Evolutionary conservation across 1,140 invertebrate species (phyloP), one percentile per base, ranked within the genome.

Genomic region (Babylonia areolata): DNA sequence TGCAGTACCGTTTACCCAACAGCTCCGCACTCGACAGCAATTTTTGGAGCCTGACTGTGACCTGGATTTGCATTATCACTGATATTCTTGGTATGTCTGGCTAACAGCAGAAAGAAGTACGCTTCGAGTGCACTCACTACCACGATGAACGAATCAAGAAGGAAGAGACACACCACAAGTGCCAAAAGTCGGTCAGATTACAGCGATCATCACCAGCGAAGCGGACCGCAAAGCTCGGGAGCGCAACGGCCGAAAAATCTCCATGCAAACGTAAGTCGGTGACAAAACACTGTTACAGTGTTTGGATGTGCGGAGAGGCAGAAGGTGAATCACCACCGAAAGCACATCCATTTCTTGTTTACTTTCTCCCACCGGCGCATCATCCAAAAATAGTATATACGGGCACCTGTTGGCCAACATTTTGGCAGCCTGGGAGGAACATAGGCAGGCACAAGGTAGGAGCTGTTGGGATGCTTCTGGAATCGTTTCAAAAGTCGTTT

Each of bases 121-220:
- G 88, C 87, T 84, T 90, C 84, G 84, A 77, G 51, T 85, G 85
- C 87, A 87, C 83, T 85, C 77, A 77, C 77, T 83, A 85, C 39
- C 85, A 89, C 80, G 37, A 92, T 92, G 92, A 92, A 91, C 86
- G 92, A 92, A 86, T 87, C 88, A 64, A 88, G 91, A 85, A 90
- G 90, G 84, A 92, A 92, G 86, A 87, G 91, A 75, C 87, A 91
- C 83, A 75, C 81, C 35, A 77, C 87, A 69, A 87, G 89, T 39
- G 81, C 81, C 35, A 89, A 90, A 88, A 87, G 87, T 87, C 88
- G 92, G 78, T 88, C 87, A 84, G 90, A 91, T 79, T 88, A 89
- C 85, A 86, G 81, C 46, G 91, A 91, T 84, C 88, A 91, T 82
- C 88, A 75, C 20, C 85, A 85, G 37, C 86, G 90, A 87, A 86